phyloP scores from a whole-genome alignment of 30 jellyfish, hydroid and myxozoan genomes.

The Cassiopea xamachana region DNA sequence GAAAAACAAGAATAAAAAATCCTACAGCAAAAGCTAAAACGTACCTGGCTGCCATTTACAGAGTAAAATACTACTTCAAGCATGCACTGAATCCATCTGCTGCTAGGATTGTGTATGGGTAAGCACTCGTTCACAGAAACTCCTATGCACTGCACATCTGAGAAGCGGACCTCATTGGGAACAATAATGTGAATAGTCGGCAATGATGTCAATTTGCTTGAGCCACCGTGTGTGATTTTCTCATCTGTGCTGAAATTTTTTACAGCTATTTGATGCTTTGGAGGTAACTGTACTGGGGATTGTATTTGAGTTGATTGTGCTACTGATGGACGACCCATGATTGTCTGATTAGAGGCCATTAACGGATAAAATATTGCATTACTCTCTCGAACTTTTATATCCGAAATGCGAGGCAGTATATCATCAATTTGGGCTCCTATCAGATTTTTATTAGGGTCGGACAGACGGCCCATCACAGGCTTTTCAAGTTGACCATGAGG shows the following conservation, averaged over 20 bases:
- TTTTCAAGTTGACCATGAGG: not conserved
- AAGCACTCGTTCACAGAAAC: slow-evolving; percentile 42
- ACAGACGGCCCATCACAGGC: not conserved
- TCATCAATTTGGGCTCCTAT: slow-evolving; percentile 17
- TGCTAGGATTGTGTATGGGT: slow-evolving; percentile 78
- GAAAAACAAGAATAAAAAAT: too few species aligned
- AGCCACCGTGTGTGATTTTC: not conserved
- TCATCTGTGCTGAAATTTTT: not conserved
- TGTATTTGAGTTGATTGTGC: slow-evolving; percentile 13
- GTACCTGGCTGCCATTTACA: slow-evolving; percentile 80
- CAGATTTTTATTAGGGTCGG: not conserved
- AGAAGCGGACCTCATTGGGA: slow-evolving; percentile 64
- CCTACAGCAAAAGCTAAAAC: not conserved
- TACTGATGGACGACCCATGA: slow-evolving; percentile 20
- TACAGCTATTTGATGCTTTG: not conserved
- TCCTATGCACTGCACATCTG: slow-evolving; percentile 78
- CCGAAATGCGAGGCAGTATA: slow-evolving; percentile 52
- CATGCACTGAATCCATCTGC: slow-evolving; percentile 82
- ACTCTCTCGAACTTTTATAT: slow-evolving; percentile 42
- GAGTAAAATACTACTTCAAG: slow-evolving; percentile 71
- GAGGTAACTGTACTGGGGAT: not conserved
- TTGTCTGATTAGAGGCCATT: slow-evolving; percentile 49
- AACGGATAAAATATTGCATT: slow-evolving; percentile 43
- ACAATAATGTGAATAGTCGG: slow-evolving; percentile 39
- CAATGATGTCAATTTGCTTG: slow-evolving; percentile 5